Evolutionary conservation across 1,140 invertebrate species (phyloP).

Genomic region (Myzus persicae): DNA sequence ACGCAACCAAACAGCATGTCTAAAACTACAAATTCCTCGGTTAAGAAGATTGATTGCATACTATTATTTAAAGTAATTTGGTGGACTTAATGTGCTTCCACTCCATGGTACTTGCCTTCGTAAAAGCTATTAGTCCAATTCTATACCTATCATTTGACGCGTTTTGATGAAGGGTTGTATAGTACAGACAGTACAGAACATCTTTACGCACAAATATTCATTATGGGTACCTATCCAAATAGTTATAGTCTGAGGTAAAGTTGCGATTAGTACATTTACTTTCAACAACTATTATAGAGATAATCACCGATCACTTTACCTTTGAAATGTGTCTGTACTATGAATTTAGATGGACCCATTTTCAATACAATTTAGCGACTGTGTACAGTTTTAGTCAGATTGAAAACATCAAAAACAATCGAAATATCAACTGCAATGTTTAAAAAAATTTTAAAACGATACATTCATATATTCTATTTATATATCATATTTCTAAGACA

Average conservation of each 20-base stretch:
- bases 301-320: not conserved
- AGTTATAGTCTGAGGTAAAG: not conserved
- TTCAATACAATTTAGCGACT: not conserved
- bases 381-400: not conserved
- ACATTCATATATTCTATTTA: not conserved
- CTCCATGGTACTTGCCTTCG: not conserved
- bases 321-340: not conserved
- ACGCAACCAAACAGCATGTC: not conserved
- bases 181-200: not conserved
- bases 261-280: not conserved
- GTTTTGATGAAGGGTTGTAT: not conserved
- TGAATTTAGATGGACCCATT: not conserved
- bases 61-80: not conserved
- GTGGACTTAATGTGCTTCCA: not conserved
- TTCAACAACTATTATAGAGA: not conserved
- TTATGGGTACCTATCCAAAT: not conserved
- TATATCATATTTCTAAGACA: not conserved
- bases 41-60: not conserved
- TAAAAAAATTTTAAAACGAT: not conserved
- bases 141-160: not conserved
- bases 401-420: not conserved
- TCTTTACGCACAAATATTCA: not conserved
- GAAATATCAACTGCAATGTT: too few species aligned
- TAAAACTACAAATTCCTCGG: not conserved
- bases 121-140: not conserved